Evolutionary conservation across 1,140 invertebrate genomes (phyloP), one percentile per base, ranked within the genome.

Genomic region (Polyergus mexicanus): DNA sequence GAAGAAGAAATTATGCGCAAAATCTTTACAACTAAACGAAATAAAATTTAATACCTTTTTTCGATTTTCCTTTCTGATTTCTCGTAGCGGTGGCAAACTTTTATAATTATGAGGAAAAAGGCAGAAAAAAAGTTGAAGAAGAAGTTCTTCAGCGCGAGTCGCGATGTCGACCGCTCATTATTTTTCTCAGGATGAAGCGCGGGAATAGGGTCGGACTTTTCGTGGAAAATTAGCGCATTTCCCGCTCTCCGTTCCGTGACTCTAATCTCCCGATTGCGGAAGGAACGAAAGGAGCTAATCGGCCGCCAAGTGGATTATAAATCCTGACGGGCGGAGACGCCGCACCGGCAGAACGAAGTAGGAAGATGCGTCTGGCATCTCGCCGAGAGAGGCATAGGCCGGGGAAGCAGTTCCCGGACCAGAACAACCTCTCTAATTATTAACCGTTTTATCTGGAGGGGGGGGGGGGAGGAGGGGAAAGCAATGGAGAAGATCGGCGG

Each of bases 291-390:
- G 76, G 38, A 84, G 80, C 83, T 91, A 89, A 91, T 90, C 90
- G 89, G 60, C 63, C 81, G 38, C 76, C 69, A 87, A 90, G 84
- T 86, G 84, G 87, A 90, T 89, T 91, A 89, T 87, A 89, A 90
- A 90, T 91, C 86, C 81, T 62, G 63, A 32, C 63, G n/a, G 13
- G 35, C 13, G 38, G 62, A 44, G 58, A 63, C 38, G 16, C 41
- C 58, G 77, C 32, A 22, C 58, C 75, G 56, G 47, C 69, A 63
- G 63, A 54, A 65, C 63, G 16, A 51, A 56, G 65, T 28, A 51
- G 60, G 10, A 62, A 60, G 72, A 74, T 41, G 77, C 74, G 75
- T 74, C 66, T 90, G 88, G 89, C 88, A 87, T 58, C 6, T 41
- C 51, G 89, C 88, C 88, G 83, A 63, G 84, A 56, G 16, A 68